A percentile compares a stretch with the other conserved stretches of the same genome.
Conservation (phyloP, 2,797 vertebrate species). For the Crocodylus rhombifer region DNA sequence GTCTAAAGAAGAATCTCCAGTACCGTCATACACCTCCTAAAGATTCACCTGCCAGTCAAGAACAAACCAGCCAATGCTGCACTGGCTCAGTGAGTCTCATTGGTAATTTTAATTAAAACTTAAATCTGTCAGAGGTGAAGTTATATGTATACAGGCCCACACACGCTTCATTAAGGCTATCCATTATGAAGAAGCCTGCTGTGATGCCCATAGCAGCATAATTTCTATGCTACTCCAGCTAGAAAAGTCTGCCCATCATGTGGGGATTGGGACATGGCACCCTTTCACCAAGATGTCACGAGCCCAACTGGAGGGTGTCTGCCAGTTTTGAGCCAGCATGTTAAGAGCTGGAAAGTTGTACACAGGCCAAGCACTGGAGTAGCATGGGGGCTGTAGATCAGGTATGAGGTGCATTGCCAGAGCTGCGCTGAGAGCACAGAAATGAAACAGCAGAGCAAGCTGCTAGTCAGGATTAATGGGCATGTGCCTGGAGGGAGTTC, state of each 20-base stretch:
- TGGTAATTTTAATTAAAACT: too few relatives aligned
- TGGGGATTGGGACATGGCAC: too few relatives aligned
- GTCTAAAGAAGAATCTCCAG: neutral
- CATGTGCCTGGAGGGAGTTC: neutral
- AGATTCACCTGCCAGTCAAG: neutral
- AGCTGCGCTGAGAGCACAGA: neutral
- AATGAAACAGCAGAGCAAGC: rapidly evolving
- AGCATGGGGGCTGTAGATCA: neutral
- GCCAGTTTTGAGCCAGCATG: neutral
- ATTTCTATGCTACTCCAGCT: neutral
- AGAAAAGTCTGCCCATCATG: neutral
- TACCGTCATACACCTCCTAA: neutral
- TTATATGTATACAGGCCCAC: neutral
- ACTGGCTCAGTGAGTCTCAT: too few relatives aligned
- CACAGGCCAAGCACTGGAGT: too few relatives aligned
- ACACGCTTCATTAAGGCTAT: neutral
- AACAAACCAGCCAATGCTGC: neutral
- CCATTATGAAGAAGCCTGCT: neutral
- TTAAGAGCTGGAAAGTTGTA: too few relatives aligned
- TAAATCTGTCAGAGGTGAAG: neutral
- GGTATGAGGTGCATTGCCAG: rapidly evolving
- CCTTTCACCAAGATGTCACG: too few relatives aligned
- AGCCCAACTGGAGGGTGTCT: rapidly evolving
- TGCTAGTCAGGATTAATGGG: neutral
- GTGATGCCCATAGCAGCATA: neutral